Conservation (phyloP, 1,140 invertebrate genomes). For the Spodoptera frugiperda region DNA sequence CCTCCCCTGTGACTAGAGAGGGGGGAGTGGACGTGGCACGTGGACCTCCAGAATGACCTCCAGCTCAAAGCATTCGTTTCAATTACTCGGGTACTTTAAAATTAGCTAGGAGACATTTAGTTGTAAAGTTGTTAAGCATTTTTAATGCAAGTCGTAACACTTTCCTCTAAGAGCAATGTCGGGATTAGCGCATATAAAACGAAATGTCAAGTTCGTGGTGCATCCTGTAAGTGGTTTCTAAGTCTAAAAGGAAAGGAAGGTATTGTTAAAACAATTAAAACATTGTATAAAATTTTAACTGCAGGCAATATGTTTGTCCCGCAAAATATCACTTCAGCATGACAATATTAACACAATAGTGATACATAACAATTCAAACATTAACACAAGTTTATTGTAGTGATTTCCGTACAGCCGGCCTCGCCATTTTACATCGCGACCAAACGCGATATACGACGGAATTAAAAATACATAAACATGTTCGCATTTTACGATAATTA, state of each 20-base stretch:
- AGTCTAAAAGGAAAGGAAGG: too few species aligned
- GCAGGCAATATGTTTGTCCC: not conserved
- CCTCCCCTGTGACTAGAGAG: not conserved
- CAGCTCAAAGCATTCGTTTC: not conserved
- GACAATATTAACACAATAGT: conserved; percentile 65
- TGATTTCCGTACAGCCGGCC: conserved; percentile 74
- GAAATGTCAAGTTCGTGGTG: too few species aligned
- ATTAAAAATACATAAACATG: conserved; percentile 85
- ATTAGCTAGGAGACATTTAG: too few species aligned
- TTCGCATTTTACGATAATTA: conserved; percentile 82
- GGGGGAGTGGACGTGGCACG: not conserved
- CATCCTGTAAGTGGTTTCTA: too few species aligned
- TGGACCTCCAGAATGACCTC: not conserved
- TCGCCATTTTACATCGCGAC: conserved; percentile 74
- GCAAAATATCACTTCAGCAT: conserved; percentile 45
- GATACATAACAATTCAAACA: conserved; percentile 66
- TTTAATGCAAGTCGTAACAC: too few species aligned
- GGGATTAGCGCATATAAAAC: too few species aligned
- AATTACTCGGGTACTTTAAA: too few species aligned
- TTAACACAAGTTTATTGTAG: conserved; percentile 78
- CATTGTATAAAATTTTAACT: too few species aligned
- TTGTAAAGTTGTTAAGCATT: too few species aligned
- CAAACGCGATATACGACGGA: conserved; percentile 75
- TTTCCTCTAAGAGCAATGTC: too few species aligned
- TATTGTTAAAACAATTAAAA: too few species aligned